Evolutionary conservation across 2,797 vertebrate species (phyloP).

Genomic region (Hirundo rustica): DNA sequence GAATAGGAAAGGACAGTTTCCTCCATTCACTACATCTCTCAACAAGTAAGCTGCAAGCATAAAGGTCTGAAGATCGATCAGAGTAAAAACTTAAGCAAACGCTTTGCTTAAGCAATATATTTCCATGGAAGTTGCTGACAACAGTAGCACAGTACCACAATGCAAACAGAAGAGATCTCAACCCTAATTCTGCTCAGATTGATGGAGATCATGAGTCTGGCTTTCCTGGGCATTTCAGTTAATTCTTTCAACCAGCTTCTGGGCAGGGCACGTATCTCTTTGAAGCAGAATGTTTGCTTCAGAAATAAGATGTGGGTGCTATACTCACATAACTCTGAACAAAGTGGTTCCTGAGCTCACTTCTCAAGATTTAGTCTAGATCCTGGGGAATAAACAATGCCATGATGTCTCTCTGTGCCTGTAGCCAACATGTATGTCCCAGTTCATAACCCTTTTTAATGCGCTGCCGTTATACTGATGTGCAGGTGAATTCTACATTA

Average conservation of each 20-base stretch:
- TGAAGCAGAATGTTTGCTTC: not conserved
- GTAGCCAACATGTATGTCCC: rapidly evolving
- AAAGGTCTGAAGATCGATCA: not conserved
- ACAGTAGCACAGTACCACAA: not conserved
- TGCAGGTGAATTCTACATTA: not conserved
- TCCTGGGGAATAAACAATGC: not conserved
- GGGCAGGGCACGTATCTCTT: not conserved
- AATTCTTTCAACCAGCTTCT: not conserved
- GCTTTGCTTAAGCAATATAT: not conserved
- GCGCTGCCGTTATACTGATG: not conserved
- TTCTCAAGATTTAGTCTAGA: not conserved
- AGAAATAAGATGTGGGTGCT: not conserved
- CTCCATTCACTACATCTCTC: not conserved
- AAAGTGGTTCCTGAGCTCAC: not conserved
- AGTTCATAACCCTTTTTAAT: not conserved
- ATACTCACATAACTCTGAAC: not conserved
- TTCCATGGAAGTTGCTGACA: not conserved
- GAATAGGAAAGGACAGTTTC: not conserved
- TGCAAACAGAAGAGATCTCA: not conserved
- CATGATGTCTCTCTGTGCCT: not conserved
- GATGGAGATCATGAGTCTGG: not conserved
- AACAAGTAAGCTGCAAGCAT: not conserved
- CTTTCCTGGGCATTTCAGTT: not conserved
- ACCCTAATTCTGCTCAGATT: not conserved
- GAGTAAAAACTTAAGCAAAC: not conserved